Evolutionary conservation across 1,140 invertebrate genomes (phyloP), one percentile per base, ranked within the genome.

Genomic region (Aphidius gifuensis): DNA sequence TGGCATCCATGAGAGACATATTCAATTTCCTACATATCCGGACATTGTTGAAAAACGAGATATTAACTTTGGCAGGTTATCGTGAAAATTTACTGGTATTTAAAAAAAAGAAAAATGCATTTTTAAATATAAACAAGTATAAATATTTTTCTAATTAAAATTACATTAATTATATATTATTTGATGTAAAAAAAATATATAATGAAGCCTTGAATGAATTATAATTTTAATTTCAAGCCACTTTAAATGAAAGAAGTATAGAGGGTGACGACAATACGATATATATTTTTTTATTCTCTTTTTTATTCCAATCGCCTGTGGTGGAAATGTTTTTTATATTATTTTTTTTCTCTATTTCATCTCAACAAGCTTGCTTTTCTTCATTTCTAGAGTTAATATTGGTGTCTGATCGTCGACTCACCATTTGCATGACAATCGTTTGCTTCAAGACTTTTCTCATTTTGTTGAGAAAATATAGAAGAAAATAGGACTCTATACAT

Each of bases 361-460:
- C 62, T 39, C 50, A 43, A 5, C 61, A 49, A 32, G 23, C 23
- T 32, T 32, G 23, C 23, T 51, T 51, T 54, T 58, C 54, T 57
- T 60, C 62, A 68, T 61, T 66, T 66, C 64, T 59, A 61, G 70
- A 71, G 71, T 75, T 73, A 73, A 78, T 77, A 77, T 75, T 66
- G 66, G 63, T 53, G 53, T 60, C 65, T 65, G 67, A 73, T 71
- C 59, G 69, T 68, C 67, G 65, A 64, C 58, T 62, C 70, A 64
- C 68, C 69, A 78, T 77, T 75, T 76, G 74, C 75, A 77, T 75
- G 71, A 77, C 74, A 78, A 75, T 77, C 74, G 73, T 59, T 39
- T 54, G 50, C 40, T 23, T 40, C 51, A 38, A 42, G 38, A 42
- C 32, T 23, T 50, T 23, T 50, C 7, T 50, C 16, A 21, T 16